Evolutionary conservation across 1,140 invertebrate species (phyloP).

Genomic region (Gryllus bimaculatus): DNA sequence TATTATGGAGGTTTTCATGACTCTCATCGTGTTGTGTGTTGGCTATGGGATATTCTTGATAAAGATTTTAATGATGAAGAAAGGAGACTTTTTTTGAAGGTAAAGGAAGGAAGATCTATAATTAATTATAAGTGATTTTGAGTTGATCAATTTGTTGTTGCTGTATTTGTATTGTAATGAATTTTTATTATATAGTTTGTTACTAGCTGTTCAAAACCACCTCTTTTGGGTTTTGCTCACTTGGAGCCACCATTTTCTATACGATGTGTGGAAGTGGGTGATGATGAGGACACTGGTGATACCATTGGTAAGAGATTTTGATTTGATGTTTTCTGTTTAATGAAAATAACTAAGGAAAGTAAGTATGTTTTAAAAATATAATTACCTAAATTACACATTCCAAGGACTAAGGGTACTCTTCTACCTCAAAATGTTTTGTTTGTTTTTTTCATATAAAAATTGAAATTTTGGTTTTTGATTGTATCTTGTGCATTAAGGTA

Average conservation of each 20-base stretch:
- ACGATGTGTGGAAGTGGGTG: slow-evolving; percentile 95
- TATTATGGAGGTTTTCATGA: slow-evolving; percentile 99
- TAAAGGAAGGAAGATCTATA: slow-evolving; percentile 23
- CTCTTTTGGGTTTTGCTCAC: slow-evolving; percentile 92
- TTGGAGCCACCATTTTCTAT: slow-evolving; percentile 98
- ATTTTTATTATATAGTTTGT: slow-evolving; percentile 69
- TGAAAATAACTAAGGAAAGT: too few species aligned
- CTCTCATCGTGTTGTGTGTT: slow-evolving; percentile 92
- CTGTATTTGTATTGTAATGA: not conserved
- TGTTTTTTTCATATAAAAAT: too few species aligned
- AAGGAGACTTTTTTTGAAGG: slow-evolving; percentile 86
- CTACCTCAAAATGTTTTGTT: too few species aligned
- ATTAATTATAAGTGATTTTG: not conserved
- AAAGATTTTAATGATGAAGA: slow-evolving; percentile 91
- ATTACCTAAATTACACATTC: too few species aligned
- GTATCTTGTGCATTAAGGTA: too few species aligned
- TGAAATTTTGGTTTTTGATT: too few species aligned
- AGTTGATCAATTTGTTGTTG: not conserved
- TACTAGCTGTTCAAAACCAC: slow-evolving; percentile 96
- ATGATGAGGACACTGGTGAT: slow-evolving; percentile 96
- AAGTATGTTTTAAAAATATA: too few species aligned
- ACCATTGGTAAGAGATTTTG: slow-evolving; percentile 60
- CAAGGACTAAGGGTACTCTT: too few species aligned
- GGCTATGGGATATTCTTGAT: slow-evolving; percentile 98
- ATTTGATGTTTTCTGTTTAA: not conserved